Percentiles rank a stretch among this genome's conserved stretches.
Conservation (phyloP, 2,888 invertebrate species). For the Diarsia mendica region DNA sequence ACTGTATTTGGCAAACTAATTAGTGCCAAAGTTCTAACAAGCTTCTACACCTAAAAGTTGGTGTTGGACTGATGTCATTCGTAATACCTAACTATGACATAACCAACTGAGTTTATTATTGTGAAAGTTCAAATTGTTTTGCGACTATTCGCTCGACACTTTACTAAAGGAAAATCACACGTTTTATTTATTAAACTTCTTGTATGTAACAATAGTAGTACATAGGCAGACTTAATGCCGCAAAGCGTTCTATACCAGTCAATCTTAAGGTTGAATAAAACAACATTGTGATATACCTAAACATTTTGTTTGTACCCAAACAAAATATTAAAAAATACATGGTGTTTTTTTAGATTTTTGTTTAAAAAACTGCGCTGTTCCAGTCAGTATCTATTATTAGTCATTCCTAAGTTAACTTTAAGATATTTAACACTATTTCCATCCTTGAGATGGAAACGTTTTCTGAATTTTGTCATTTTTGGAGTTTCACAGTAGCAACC, state of each 20-base stretch:
- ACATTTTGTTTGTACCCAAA: too few relatives aligned
- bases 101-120: slow-evolving; percentile 10
- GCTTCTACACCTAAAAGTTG: slow-evolving; percentile 5
- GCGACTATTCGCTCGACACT: not conserved
- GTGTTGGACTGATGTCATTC: slow-evolving; percentile 4
- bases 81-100: slow-evolving; percentile 2
- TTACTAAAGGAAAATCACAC: not conserved
- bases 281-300: too few relatives aligned
- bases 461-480: not conserved
- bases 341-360: too few relatives aligned
- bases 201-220: too few relatives aligned
- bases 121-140: slow-evolving; percentile 2
- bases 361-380: not conserved
- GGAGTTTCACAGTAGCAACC: not conserved
- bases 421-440: not conserved
- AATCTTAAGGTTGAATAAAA: too few relatives aligned
- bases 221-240: too few relatives aligned
- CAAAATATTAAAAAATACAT: too few relatives aligned
- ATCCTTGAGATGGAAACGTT: not conserved
- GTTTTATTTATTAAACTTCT: not conserved
- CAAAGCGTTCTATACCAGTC: too few relatives aligned
- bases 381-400: not conserved
- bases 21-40: slow-evolving; percentile 32
- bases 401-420: not conserved
- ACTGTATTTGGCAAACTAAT: not conserved